Evolutionary conservation across 2,797 vertebrate genomes (phyloP), one percentile per base, ranked within the genome.

Genomic region (Lagocephalus sceleratus): DNA sequence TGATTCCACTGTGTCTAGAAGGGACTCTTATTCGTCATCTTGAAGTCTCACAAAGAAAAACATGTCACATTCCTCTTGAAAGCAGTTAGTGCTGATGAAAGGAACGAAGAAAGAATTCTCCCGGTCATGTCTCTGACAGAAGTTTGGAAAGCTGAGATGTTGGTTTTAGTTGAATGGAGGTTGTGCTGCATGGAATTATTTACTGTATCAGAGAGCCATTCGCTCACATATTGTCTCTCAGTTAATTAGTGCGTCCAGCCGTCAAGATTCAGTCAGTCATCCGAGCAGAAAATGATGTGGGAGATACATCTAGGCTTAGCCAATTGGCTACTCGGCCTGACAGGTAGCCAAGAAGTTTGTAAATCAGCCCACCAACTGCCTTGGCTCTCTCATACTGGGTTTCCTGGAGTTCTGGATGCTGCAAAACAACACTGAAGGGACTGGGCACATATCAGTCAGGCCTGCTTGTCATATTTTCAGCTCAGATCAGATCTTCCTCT

Each of bases 81-180:
- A 70, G 48, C 56, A 73, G 41, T 69, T 62, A 70, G 63, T 55
- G 66, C 62, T 71, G 77, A 77, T 64, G 47, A 26, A 62, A 73
- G 66, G 70, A 84, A 77, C 69, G 66, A 69, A 78, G 76, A 17
- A 42, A 47, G 35, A 59, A 63, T 38, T 60, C 73, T 55, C 68
- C 57, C 61, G 54, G 61, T 43, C 2, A 72, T 57, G 67, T 75
- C 60, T 79, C 66, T 87, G 87, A 88, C 76, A 81, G 78, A 75
- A 73, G 63, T 87, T 86, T 87, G 79, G 83, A 85, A 63, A 55
- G 57, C 63, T 61, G 66, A 75, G 69, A 40, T 67, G 71, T 77
- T 83, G 61, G 79, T 86, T 85, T 83, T 76, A 69, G 67, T 80
- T 85, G 79, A 82, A 88, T 63, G 41, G 62, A 70, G 54, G 79